A percentile compares a stretch with the other conserved stretches of the same genome.
Conservation (phyloP, 2,888 invertebrate species). For the Agrochola circellaris region DNA sequence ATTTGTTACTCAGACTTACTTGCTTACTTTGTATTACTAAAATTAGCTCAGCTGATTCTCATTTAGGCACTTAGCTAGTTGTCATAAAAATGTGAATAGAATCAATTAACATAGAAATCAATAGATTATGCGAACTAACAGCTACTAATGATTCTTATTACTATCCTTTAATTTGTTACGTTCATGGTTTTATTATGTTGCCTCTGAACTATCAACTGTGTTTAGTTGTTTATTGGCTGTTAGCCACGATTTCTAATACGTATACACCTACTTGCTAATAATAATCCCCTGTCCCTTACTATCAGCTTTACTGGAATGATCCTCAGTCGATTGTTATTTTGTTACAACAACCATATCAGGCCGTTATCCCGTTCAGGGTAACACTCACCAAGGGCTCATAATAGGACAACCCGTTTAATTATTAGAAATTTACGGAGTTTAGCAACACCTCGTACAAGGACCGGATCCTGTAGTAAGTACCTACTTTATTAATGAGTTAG, state of each 20-base stretch:
- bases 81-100: background rate
- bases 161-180: background rate
- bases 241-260: background rate
- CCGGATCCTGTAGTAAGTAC: slow-evolving; percentile 44
- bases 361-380: slow-evolving; percentile 53
- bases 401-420: slow-evolving; percentile 67
- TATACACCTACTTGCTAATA: slow-evolving; percentile 7
- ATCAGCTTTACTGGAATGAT: slow-evolving; percentile 27
- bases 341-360: slow-evolving; percentile 50
- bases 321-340: slow-evolving; percentile 42
- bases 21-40: too few species aligned
- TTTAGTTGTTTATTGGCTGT: slow-evolving; percentile 13
- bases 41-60: too few species aligned
- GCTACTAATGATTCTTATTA: background rate
- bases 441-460: slow-evolving; percentile 56
- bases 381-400: slow-evolving; percentile 65
- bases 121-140: background rate
- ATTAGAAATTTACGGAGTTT: slow-evolving; percentile 71
- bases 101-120: background rate
- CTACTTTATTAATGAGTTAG: slow-evolving; percentile 58
- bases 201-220: background rate
- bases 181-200: background rate
- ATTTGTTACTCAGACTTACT: too few species aligned
- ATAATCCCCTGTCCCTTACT: slow-evolving; percentile 21
- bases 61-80: background rate